A percentile compares a stretch with the other conserved stretches of the same genome.
Evolutionary conservation across 1,140 invertebrate species (phyloP).

Genomic region (Limonius californicus): DNA sequence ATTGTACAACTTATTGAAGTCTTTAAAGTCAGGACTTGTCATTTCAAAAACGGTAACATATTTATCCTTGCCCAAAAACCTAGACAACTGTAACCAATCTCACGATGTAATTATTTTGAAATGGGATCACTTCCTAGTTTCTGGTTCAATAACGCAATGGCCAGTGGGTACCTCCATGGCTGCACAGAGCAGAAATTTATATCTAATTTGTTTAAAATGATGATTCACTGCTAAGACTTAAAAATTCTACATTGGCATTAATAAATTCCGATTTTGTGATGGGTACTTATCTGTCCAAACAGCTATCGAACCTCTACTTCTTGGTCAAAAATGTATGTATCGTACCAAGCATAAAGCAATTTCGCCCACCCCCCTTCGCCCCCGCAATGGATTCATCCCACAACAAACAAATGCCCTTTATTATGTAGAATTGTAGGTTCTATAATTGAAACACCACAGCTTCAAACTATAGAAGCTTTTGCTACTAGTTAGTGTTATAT

Average conservation of each 20-base stretch:
- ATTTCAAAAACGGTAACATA: background rate
- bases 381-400: slow-evolving; percentile 5
- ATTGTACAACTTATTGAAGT: slow-evolving; percentile 7
- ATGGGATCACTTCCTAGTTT: slow-evolving; percentile 24
- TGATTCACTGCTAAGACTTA: background rate
- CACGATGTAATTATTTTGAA: slow-evolving; percentile 24
- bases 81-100: slow-evolving; percentile 12
- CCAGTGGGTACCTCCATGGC: slow-evolving; percentile 6
- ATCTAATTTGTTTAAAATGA: background rate
- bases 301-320: background rate
- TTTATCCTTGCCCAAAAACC: slow-evolving; percentile 7
- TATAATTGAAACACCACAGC: slow-evolving; percentile 18
- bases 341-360: slow-evolving; percentile 15
- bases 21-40: slow-evolving; percentile 6
- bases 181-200: slow-evolving; percentile 12
- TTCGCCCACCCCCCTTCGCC: slow-evolving; percentile 3
- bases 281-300: slow-evolving; percentile 7
- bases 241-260: background rate
- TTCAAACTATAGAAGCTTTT: slow-evolving; percentile 16
- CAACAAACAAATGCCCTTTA: background rate
- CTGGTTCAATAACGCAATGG: slow-evolving; percentile 28
- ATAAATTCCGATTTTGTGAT: slow-evolving; percentile 4
- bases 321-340: background rate
- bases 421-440: background rate
- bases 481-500: slow-evolving; percentile 1